phyloP scores from a whole-genome alignment of 53 echinoderm and acorn worm species.

The Crossaster papposus region DNA sequence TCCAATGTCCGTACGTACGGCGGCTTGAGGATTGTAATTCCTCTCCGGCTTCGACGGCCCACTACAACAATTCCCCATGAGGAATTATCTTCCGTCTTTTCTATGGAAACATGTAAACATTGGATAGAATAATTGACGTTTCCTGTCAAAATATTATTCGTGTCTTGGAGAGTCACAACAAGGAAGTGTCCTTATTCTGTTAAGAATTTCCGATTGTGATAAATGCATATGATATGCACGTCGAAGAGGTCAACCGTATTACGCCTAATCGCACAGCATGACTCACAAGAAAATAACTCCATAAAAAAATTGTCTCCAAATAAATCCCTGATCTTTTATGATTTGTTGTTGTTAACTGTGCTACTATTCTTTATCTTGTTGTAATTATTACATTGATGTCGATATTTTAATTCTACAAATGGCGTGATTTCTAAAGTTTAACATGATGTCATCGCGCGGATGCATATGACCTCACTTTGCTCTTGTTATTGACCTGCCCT shows the following conservation, averaged over 20 bases:
- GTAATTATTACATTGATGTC: not conserved
- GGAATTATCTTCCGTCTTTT: not conserved
- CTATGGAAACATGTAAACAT: slow-evolving; percentile 36
- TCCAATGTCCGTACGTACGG: not conserved
- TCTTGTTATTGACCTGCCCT: slow-evolving; percentile 22
- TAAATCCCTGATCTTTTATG: not conserved
- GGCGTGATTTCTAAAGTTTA: not conserved
- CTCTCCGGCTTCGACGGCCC: slow-evolving; percentile 3
- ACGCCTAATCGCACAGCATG: slow-evolving; percentile 27
- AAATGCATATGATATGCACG: not conserved
- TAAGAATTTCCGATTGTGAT: not conserved
- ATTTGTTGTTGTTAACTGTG: not conserved
- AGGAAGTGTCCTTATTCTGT: slow-evolving; percentile 39
- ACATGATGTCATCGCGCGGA: slow-evolving; percentile 52
- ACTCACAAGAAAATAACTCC: slow-evolving; percentile 53
- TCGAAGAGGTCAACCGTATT: slow-evolving; percentile 27
- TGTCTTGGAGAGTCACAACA: not conserved
- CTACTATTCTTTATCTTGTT: not conserved
- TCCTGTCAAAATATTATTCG: slow-evolving; percentile 5
- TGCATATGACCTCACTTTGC: slow-evolving; percentile 46
- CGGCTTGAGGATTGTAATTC: slow-evolving; percentile 43
- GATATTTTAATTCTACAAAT: not conserved
- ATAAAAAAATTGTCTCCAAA: not conserved
- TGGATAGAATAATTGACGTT: not conserved
- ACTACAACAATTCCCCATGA: slow-evolving; percentile 64